Evolutionary conservation across 2,888 invertebrate genomes (phyloP), one percentile per base, ranked within the genome.

Genomic region (Leptinotarsa rubiginosa): DNA sequence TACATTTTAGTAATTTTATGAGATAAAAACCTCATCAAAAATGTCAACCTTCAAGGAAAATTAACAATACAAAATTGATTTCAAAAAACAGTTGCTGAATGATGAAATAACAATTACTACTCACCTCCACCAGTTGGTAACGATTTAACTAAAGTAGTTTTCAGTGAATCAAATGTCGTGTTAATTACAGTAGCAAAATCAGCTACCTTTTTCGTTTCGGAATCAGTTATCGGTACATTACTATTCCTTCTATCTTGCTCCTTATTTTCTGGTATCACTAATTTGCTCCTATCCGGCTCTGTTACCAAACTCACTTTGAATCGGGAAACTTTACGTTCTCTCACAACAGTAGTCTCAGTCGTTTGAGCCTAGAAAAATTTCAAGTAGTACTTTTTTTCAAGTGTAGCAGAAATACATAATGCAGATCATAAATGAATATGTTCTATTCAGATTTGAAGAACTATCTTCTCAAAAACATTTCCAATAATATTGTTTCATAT

Each of bases 291-390:
- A 75, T 88, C 87, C 5, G 88, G 87, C 80, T 90, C 90, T 16
- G 86, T 87, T 31, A 90, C 89, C 16, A 89, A 88, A 83, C 89
- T 89, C 68, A 90, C 90, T 84, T 89, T 89, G 81, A 90, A 90
- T 68, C 90, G 86, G 10, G 90, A 90, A 18, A 90, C 84, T 77
- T 87, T 87, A 68, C 89, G 81, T 77, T 87, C 87, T 65, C 83
- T 83, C 13, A 56, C 18, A 47, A 73, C 47, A 47, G 69, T 72
- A 4, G 62, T 62, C 15, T 75, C 73, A 47, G 41, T 22, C 12
- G 56, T 65, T 18, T 69, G 65, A 13, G 70, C 64, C 77, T 78
- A 72, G 1, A 16, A 69, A 69, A 56, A 56, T 13, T 2, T 25
- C 31, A 18, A 12, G 15, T 67, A 10, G 41, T 41, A 41, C 41